A percentile compares a stretch with the other conserved stretches of the same genome.
phyloP scores from a whole-genome alignment of 2,888 invertebrate species.

The Agrochola circellaris region DNA sequence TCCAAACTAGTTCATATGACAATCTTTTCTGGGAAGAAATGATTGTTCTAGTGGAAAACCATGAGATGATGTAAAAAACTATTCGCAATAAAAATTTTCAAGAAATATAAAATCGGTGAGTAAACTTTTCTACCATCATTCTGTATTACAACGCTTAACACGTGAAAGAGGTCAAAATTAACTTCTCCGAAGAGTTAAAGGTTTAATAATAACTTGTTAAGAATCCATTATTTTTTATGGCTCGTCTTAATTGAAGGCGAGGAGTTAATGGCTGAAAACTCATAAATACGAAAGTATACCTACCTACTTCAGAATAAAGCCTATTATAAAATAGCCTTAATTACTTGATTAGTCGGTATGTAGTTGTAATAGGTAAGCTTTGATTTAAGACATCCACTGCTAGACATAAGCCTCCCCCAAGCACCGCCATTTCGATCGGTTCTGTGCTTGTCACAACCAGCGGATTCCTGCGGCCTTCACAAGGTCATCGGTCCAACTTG shows the following conservation, averaged over 20 bases:
- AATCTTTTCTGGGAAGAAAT: not conserved
- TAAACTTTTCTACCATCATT: conserved; percentile 4
- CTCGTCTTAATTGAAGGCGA: conserved; percentile 23
- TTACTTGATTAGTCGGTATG: not conserved
- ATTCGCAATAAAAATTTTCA: no score
- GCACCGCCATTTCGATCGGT: no score
- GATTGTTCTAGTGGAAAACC: not conserved
- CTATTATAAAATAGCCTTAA: not conserved
- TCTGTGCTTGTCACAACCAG: no score
- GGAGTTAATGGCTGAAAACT: conserved; percentile 19
- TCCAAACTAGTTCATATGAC: not conserved
- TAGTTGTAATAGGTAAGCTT: no score
- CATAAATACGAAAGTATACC: not conserved
- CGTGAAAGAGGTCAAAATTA: not conserved
- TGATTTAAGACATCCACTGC: no score
- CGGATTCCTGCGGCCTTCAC: no score
- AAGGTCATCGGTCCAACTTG: no score
- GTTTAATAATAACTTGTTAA: conserved; percentile 48
- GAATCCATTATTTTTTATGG: conserved; percentile 49
- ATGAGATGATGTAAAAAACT: not conserved
- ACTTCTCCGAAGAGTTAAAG: conserved; percentile 11
- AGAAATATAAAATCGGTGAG: not conserved
- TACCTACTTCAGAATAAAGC: not conserved
- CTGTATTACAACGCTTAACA: conserved; percentile 10
- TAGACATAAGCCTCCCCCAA: no score